Base-by-base conservation (phyloP, 2,888 invertebrate species). In the Pelosia muscerda region DNA sequence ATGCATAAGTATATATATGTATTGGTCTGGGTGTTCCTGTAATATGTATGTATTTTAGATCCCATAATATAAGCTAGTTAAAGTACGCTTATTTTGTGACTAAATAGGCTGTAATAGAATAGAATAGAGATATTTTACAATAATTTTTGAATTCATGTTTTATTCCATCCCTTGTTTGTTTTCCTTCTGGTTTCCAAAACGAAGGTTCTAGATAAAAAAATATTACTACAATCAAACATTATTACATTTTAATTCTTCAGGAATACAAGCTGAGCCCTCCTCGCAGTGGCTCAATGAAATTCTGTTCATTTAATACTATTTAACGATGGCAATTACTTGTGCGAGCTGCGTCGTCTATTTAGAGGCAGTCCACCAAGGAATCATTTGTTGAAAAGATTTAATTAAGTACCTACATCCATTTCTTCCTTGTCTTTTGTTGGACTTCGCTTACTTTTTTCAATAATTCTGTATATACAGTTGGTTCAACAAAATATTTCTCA, bases 301-400 rank as follows among this genome's bases (percentile, higher is more conserved):
- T 63, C 64, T 79, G 63, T 75, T 72, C 75, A 81, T 76, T 76
- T 79, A 84, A 82, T 82, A 76, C 77, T 72, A 72, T 71, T 67
- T 87, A 88, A 88, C 79, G 84, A 83, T 65, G 74, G 79, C 77
- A 85, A 87, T 88, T 86, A 87, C 82, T 87, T 75, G 71, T 75
- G 72, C 72, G 72, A 82, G 82, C 79, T 68, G 59, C 72, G 59
- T 62, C 75, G 75, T 81, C 79, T 70, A 76, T 84, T 76, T 64
- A 59, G 57, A 68, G 55, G 63, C 57, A 69, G 70, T 59, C 49
- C 63, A 57, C 69, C 68, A 42, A 66, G 25, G 19, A 73, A 59
- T 69, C 71, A 64, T 81, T 74, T 72, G 68, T 75, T 69, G 57
- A 66, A 56, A 67, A 66, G 61, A 58, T 65, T 69, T 62, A 58